Percentiles rank a stretch among this genome's conserved stretches.
Conservation (phyloP, 2,888 invertebrate species). For the Microplitis deprimator region DNA sequence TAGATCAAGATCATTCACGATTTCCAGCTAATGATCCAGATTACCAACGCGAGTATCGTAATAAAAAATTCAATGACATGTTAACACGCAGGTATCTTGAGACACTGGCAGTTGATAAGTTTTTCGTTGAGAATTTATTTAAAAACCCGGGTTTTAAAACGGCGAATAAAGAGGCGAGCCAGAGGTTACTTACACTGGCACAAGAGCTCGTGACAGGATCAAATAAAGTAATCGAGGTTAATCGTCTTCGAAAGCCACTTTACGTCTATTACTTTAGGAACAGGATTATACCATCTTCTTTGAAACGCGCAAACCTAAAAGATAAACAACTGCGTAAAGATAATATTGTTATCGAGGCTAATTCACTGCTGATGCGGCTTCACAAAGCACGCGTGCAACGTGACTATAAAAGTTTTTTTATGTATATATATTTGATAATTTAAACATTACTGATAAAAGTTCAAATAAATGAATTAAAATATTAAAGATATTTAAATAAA, state of each 20-base stretch:
- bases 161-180: slow-evolving; percentile 67
- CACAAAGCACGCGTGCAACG: slow-evolving; percentile 59
- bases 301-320: slow-evolving; percentile 59
- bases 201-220: slow-evolving; percentile 64
- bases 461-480: too few species aligned
- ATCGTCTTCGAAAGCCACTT: slow-evolving; percentile 71
- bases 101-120: slow-evolving; percentile 70
- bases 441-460: not conserved
- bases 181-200: slow-evolving; percentile 60
- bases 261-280: slow-evolving; percentile 70
- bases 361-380: slow-evolving; percentile 65
- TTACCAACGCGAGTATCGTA: slow-evolving; percentile 44
- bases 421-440: slow-evolving; percentile 42
- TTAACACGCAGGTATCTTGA: slow-evolving; percentile 72
- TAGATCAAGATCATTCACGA: slow-evolving; percentile 59
- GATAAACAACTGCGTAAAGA: slow-evolving; percentile 63
- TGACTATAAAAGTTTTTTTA: slow-evolving; percentile 59
- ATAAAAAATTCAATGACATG: slow-evolving; percentile 52
- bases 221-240: slow-evolving; percentile 67
- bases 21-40: slow-evolving; percentile 60
- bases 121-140: slow-evolving; percentile 67
- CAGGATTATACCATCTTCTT: slow-evolving; percentile 59
- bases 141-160: slow-evolving; percentile 60
- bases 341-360: slow-evolving; percentile 67
- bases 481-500: not conserved